These are phyloP conservation scores for Cheilosia urbana DNA, from an alignment of 2,888 invertebrate genomes.

Conservation along the genomic window DNA sequence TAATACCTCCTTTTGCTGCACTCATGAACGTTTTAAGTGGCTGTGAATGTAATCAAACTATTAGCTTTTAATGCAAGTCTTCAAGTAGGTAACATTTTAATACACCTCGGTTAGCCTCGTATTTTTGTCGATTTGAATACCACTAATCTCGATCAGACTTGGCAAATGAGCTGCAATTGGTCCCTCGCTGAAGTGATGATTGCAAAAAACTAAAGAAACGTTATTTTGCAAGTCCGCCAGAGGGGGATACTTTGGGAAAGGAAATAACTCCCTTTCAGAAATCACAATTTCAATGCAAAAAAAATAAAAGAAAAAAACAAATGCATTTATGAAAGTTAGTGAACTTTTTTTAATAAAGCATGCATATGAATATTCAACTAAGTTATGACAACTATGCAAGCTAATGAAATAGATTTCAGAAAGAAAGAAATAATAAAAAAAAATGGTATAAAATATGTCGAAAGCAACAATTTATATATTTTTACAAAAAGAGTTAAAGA, in stretches of 20 bases:
- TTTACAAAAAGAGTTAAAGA: no score
- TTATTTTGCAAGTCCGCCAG: conserved; percentile 77
- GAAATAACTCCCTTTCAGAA: conserved; percentile 78
- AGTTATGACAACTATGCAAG: no score
- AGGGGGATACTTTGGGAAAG: conserved; percentile 77
- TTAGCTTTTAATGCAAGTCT: neutral
- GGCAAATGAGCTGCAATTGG: conserved; percentile 80
- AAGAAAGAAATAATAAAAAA: no score
- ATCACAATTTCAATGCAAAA: conserved; percentile 1
- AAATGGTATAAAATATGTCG: no score
- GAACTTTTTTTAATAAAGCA: no score
- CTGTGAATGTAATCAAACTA: conserved; percentile 13
- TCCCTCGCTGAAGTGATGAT: conserved; percentile 81
- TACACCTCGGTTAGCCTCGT: conserved; percentile 21
- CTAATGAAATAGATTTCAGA: no score
- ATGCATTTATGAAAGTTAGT: neutral
- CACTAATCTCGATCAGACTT: conserved; percentile 80
- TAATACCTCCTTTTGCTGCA: conserved; percentile 38
- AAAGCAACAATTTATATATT: no score
- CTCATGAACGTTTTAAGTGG: conserved; percentile 37
- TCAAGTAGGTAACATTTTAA: neutral
- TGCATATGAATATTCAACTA: no score
- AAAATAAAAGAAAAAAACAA: no score
- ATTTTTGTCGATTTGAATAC: conserved; percentile 78
- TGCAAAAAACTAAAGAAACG: conserved; percentile 79